A percentile compares a stretch with the other conserved stretches of the same genome.
Evolutionary conservation across 2,113 vertebrate species (phyloP).

Genomic region (Castor canadensis): DNA sequence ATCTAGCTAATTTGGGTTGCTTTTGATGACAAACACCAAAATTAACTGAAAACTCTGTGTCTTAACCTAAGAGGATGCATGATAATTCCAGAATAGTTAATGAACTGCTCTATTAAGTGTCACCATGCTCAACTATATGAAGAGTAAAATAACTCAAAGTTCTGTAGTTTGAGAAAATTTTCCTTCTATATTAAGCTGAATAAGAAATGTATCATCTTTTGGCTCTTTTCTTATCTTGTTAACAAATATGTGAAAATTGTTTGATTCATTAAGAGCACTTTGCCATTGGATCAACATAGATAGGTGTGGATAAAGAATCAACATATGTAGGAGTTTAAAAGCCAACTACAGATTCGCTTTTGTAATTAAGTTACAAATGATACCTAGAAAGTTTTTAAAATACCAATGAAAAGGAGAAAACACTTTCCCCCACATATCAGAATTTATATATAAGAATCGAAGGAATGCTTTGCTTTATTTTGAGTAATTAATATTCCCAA

Average conservation of each 20-base stretch:
- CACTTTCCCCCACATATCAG: not conserved
- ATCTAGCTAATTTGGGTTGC: not conserved
- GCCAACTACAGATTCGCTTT: not conserved
- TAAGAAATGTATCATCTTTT: not conserved
- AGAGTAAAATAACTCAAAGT: not conserved
- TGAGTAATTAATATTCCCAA: not conserved
- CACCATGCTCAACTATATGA: not conserved
- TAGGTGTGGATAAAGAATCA: not conserved
- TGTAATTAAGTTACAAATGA: conserved; percentile 4
- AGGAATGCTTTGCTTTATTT: not conserved
- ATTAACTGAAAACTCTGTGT: not conserved
- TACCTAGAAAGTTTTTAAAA: not conserved
- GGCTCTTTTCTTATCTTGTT: not conserved
- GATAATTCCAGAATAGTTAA: not conserved
- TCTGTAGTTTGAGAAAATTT: not conserved
- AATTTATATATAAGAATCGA: not conserved
- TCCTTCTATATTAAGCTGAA: not conserved
- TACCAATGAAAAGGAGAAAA: not conserved
- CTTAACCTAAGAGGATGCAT: not conserved
- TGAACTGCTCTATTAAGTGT: not conserved
- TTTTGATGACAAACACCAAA: not conserved
- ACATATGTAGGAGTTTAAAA: not conserved
- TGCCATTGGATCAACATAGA: not conserved
- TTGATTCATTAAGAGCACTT: not conserved
- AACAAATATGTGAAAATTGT: not conserved